Conservation (phyloP, 2,888 invertebrate genomes). For the Crioceris asparagi region DNA sequence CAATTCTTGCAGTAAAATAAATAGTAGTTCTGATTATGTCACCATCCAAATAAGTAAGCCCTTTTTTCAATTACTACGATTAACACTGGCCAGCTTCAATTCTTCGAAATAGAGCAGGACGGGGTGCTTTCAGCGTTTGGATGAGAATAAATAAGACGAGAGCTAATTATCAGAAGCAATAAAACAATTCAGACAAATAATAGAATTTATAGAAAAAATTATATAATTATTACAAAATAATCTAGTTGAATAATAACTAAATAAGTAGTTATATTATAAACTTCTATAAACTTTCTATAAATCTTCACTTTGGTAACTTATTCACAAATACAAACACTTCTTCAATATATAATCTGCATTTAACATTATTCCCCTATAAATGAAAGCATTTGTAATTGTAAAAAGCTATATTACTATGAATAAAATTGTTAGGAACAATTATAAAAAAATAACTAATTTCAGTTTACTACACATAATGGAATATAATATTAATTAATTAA, state of each 20-base stretch:
- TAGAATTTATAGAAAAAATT: no score
- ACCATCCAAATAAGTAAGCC: no score
- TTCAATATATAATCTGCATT: conserved; percentile 1
- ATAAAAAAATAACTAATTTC: no score
- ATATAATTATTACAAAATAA: conserved; percentile 26
- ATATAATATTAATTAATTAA: neutral
- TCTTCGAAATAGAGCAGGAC: no score
- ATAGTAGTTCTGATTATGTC: no score
- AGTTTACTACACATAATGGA: neutral
- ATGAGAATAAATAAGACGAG: no score
- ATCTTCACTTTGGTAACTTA: conserved; percentile 13
- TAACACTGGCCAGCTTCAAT: no score
- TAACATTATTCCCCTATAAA: conserved; percentile 12
- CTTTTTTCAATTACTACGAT: no score
- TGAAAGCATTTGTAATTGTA: conserved; percentile 16
- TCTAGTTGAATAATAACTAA: conserved; percentile 22
- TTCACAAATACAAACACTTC: conserved; percentile 15
- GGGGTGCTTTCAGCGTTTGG: no score
- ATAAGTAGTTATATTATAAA: conserved; percentile 15
- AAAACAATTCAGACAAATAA: no score
- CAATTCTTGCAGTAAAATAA: no score
- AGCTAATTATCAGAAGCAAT: no score
- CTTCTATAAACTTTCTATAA: conserved; percentile 16
- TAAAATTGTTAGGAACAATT: conserved; percentile 6
- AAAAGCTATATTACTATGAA: conserved; percentile 6